These are phyloP conservation scores for Monopis laevigella DNA, from an alignment of 2,888 invertebrate species.

Conservation along the genomic window DNA sequence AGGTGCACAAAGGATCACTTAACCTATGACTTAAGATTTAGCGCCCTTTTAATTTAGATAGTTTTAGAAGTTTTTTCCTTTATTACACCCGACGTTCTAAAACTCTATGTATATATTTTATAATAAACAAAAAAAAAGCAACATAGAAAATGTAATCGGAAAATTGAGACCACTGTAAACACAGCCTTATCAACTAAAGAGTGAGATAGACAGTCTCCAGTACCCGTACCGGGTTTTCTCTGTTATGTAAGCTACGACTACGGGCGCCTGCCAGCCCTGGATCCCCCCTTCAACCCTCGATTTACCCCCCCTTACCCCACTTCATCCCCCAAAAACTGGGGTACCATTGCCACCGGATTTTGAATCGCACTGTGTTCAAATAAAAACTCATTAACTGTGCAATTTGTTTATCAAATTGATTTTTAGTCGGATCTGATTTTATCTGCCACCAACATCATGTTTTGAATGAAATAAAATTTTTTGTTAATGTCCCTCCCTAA, in stretches of 20 bases:
- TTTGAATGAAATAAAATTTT: too few relatives aligned
- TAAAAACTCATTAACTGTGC: slow-evolving; percentile 39
- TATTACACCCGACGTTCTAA: background rate
- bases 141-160: background rate
- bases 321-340: slow-evolving; percentile 24
- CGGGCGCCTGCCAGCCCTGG: slow-evolving; percentile 28
- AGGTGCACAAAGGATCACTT: too few relatives aligned
- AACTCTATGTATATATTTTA: background rate
- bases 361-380: slow-evolving; percentile 29
- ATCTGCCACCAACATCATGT: too few relatives aligned
- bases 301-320: slow-evolving; percentile 4
- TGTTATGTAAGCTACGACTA: slow-evolving; percentile 53
- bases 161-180: background rate
- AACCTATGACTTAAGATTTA: too few relatives aligned
- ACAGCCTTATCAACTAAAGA: background rate
- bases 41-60: too few relatives aligned
- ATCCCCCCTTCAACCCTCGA: slow-evolving; percentile 7
- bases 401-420: slow-evolving; percentile 39
- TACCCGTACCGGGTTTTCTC: slow-evolving; percentile 51
- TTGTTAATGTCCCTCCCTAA: too few relatives aligned
- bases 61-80: too few relatives aligned
- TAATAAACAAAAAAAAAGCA: background rate
- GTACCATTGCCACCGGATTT: slow-evolving; percentile 29
- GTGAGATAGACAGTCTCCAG: slow-evolving; percentile 7
- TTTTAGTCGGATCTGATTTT: too few relatives aligned